Base-by-base conservation (phyloP, 2,797 vertebrate genomes). In the Leptoclinus maculatus region DNA sequence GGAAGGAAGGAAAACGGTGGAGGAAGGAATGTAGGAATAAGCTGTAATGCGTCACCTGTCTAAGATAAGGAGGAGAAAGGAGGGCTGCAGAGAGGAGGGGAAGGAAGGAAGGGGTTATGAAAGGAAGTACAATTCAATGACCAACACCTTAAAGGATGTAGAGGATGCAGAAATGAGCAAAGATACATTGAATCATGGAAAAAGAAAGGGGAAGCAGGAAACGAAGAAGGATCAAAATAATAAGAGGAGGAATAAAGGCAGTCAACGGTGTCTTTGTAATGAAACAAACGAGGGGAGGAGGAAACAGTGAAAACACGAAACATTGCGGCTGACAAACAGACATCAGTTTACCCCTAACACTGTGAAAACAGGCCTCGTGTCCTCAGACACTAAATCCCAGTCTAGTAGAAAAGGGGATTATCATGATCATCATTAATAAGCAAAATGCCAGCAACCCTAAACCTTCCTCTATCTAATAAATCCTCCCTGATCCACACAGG, bases 381-480 rank as follows among this genome's bases (percentile, higher is more conserved):
- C 88, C 82, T 74, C 64, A 84, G 71, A 87, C 77, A 58, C 64
- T 47, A 83, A 89, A 87, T 91, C 87, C 78, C 78, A 66, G 76
- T 82, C 74, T 80, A 68, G 85, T 85, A 84, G 81, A 91, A 90
- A 84, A 83, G 79, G 72, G 87, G 92, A 93, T 93, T 93, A 93
- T 91, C 87, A 80, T 85, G 88, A 93, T 93, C 88, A 92, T 92
- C 92, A 79, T 92, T 93, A 91, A 90, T 92, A 91, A 92, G 86
- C 83, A 91, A 89, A 93, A 92, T 87, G 80, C 82, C 86, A 87
- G 80, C 76, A 88, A 89, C 82, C 70, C 83, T 92, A 91, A 92
- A 87, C 88, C 84, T 83, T 79, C 72, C 80, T 87, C 85, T 86
- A 90, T 91, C 90, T 92, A 90, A 91, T 92, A 92, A 93, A 93